phyloP scores from a whole-genome alignment of 1,140 invertebrate genomes.

The Laupala kohalensis region DNA sequence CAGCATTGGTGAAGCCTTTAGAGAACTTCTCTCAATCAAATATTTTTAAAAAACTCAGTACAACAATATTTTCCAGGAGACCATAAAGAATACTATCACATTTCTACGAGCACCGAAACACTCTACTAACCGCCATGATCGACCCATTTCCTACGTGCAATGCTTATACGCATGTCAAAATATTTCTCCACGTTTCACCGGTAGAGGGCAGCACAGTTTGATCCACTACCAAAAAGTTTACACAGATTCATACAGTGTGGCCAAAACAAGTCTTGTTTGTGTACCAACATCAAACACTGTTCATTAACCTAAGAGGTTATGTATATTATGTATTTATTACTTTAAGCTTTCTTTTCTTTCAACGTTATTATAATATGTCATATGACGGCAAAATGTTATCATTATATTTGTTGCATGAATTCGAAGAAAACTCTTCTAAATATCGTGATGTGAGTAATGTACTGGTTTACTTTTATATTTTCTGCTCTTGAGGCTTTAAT shows the following conservation, averaged over 20 bases:
- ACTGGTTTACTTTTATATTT: not conserved
- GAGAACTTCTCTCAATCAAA: constrained; percentile 9
- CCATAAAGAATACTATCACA: constrained; percentile 8
- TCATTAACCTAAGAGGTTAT: no score
- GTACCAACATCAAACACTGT: no score
- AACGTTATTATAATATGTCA: no score
- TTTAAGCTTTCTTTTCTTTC: no score
- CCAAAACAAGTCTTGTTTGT: no score
- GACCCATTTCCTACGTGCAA: constrained; percentile 16
- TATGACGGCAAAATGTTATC: no score
- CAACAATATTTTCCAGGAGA: not conserved
- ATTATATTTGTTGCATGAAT: not conserved
- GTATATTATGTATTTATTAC: no score
- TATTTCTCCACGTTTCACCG: not conserved
- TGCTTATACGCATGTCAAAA: constrained; percentile 11
- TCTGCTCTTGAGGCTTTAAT: not conserved
- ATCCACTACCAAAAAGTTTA: no score
- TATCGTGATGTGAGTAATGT: not conserved
- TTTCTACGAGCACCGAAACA: constrained; percentile 12
- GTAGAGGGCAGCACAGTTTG: constrained; percentile 2
- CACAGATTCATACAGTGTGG: no score
- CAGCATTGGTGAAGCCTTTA: constrained; percentile 53
- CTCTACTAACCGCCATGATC: constrained; percentile 15
- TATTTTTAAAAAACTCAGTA: constrained; percentile 8
- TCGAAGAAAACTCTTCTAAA: not conserved